Conservation (phyloP, 2,888 invertebrate genomes). For the Auanema sp. region DNA sequence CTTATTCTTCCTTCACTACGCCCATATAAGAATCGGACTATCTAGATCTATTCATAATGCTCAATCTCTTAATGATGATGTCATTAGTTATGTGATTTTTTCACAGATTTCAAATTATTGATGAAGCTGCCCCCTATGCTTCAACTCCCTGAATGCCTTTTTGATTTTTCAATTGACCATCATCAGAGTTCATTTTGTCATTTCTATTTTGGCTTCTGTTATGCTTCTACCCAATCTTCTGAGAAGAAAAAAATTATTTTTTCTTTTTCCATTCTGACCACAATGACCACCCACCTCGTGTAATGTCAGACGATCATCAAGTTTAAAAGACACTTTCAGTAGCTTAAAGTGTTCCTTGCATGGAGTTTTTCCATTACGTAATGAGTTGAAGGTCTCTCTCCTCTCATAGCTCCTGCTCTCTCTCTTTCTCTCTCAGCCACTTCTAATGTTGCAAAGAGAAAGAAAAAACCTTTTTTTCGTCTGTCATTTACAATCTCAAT, state of each 20-base stretch:
- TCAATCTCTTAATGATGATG: not conserved
- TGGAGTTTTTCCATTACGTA: constrained; percentile 3
- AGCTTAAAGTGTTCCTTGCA: too few species aligned
- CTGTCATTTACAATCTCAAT: not conserved
- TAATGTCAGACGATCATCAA: constrained; percentile 3
- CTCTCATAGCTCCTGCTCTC: constrained; percentile 2
- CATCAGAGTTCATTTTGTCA: not conserved
- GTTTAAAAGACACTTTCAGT: too few species aligned
- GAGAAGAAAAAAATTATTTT: too few species aligned
- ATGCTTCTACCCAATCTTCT: not conserved
- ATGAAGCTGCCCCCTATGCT: not conserved
- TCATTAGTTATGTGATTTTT: constrained; percentile 7
- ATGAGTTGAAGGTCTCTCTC: constrained; percentile 5
- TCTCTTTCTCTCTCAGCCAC: not conserved
- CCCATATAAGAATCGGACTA: not conserved
- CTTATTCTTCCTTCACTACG: not conserved
- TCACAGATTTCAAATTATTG: not conserved
- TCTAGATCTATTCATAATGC: not conserved
- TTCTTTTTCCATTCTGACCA: constrained; percentile 1
- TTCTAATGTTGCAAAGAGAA: not conserved
- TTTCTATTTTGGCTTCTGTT: constrained; percentile 5
- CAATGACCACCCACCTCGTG: not conserved
- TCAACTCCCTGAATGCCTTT: not conserved
- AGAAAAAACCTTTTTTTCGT: not conserved
- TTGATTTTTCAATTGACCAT: not conserved